These are phyloP conservation scores for Sebastolobus alascanus DNA, from an alignment of 2,797 vertebrate species.

Conservation along the genomic window DNA sequence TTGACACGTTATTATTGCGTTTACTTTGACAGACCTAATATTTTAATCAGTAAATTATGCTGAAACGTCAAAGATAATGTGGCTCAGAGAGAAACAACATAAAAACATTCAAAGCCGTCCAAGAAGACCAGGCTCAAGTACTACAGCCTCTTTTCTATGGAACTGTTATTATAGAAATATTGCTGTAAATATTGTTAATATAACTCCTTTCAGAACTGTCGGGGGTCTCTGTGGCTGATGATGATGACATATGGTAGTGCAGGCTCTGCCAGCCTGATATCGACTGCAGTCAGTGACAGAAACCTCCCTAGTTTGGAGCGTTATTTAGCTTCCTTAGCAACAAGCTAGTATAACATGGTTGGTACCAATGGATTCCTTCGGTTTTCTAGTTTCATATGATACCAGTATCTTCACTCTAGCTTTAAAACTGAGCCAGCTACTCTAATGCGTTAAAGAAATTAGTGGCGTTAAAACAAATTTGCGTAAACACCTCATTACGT, in stretches of 20 bases:
- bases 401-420: too few species aligned
- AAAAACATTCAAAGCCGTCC: conserved; percentile 16
- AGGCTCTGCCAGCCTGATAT: conserved; percentile 41
- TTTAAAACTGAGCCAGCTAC: too few species aligned
- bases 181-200: conserved; percentile 35
- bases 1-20: too few species aligned
- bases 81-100: conserved; percentile 8
- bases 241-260: conserved; percentile 51
- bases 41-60: background rate
- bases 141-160: background rate
- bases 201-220: conserved; percentile 20
- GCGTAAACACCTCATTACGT: too few species aligned
- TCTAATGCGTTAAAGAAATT: too few species aligned
- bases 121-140: background rate
- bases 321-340: too few species aligned
- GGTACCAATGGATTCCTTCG: too few species aligned
- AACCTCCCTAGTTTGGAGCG: conserved; percentile 26
- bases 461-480: too few species aligned
- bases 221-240: conserved; percentile 29
- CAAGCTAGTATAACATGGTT: too few species aligned
- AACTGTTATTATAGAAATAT: background rate
- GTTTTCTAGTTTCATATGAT: too few species aligned
- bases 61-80: background rate
- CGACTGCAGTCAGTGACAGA: conserved; percentile 50
- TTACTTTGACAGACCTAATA: too few species aligned